Base-by-base conservation (phyloP, 2,888 invertebrate species). In the Drosophila parthenogenetica region DNA sequence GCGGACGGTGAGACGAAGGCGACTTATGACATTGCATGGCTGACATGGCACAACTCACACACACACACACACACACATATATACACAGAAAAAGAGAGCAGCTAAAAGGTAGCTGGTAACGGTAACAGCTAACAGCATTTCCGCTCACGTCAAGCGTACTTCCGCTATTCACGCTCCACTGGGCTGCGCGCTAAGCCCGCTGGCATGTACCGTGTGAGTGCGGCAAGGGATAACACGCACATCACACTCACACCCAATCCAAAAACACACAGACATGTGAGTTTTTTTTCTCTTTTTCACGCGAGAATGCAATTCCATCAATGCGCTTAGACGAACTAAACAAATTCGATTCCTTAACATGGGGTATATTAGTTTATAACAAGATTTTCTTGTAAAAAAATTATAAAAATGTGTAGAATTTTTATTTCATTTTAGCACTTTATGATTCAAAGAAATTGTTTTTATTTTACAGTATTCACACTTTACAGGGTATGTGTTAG, bases 91-190 rank as follows among this genome's bases (percentile, higher is more conserved):
- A 11, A 19, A 22, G 14, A 39, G 3, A n/a, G 8, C 29, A 22
- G 37, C 35, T 4, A 35, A 35, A 35, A 37, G 48, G 19, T 54
- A 43, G 35, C 22, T 32, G 37, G 11, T 45, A 46, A 45, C 13
- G 17, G 39, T 46, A 35, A 48, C 62, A 66, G 81, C 65, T 77
- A 78, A 76, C 66, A 68, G 68, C 66, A 64, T 70, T 81, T 81
- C 81, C 85, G 74, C 59, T 55, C 65, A 76, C 60, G 78, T 70
- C 81, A 80, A 83, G 73, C 66, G 78, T 57, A 76, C 73, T 78
- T 81, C 81, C 81, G 76, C 46, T 22, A 25, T 57, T 67, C 39
- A 67, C 50, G 72, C 71, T 62, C 51, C 71, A 66, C 42, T 58
- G 69, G 42, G 43, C 55, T 19, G 45, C 29, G 53, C 58, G 22